These are phyloP conservation scores for Hippocampus comes DNA, from an alignment of 2,113 vertebrate species.

Conservation along the genomic window DNA sequence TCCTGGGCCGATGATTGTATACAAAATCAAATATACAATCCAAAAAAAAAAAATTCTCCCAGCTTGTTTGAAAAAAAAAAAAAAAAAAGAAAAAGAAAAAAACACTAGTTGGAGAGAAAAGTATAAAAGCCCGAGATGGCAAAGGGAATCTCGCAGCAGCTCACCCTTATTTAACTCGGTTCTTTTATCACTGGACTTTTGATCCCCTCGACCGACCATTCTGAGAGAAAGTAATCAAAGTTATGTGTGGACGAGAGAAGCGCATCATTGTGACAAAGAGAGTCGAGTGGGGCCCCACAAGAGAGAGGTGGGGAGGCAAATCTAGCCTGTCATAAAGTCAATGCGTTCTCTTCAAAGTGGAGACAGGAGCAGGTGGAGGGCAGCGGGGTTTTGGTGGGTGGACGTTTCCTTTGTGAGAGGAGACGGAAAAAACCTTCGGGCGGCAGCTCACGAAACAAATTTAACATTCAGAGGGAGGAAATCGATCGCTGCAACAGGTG, in stretches of 20 bases:
- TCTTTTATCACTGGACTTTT: conserved; percentile 45
- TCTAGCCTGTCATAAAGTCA: conserved; percentile 43
- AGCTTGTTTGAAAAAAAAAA: neutral
- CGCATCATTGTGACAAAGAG: conserved; percentile 19
- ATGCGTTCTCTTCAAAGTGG: conserved; percentile 32
- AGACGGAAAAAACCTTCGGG: conserved; percentile 17
- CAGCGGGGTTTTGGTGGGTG: neutral
- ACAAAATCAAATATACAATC: neutral
- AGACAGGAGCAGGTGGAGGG: conserved; percentile 22
- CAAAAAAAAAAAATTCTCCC: neutral
- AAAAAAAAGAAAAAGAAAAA: conserved; percentile 20
- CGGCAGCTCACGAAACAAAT: conserved; percentile 37
- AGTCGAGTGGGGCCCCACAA: conserved; percentile 4
- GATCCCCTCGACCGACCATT: conserved; percentile 28
- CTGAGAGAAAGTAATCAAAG: conserved; percentile 56
- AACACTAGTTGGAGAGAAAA: conserved; percentile 31
- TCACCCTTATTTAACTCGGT: conserved; percentile 10
- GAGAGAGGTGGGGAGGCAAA: conserved; percentile 37
- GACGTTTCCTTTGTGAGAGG: conserved; percentile 4
- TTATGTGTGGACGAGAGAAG: conserved; percentile 14
- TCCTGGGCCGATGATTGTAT: neutral
- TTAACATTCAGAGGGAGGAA: conserved; percentile 42
- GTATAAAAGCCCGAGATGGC: conserved; percentile 29
- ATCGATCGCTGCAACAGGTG: conserved; percentile 44
- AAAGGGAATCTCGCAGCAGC: conserved; percentile 23